Evolutionary conservation across 64 coral and sea anemone genomes (phyloP).

Genomic region (Actinia equina): DNA sequence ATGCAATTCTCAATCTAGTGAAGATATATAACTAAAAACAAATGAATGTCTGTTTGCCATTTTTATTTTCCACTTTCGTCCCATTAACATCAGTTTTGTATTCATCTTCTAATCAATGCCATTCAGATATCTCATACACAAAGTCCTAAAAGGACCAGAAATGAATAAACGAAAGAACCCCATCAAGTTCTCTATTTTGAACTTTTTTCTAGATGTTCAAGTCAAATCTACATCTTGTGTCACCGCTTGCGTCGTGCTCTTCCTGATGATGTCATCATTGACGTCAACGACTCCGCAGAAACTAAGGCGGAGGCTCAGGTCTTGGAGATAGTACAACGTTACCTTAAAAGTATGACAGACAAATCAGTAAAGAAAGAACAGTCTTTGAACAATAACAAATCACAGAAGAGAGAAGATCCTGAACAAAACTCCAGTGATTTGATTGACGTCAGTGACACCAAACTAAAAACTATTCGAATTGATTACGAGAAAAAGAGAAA

Average conservation of each 20-base stretch:
- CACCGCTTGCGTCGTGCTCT: neutral
- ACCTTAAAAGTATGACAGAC: neutral
- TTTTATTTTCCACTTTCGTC: too few species aligned
- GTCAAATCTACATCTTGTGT: neutral
- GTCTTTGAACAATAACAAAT: neutral
- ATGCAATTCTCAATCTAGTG: too few species aligned
- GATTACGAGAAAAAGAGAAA: neutral
- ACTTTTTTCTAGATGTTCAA: neutral
- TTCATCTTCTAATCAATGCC: too few species aligned
- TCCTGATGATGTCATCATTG: constrained; percentile 14
- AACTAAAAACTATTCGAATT: neutral
- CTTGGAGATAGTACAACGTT: neutral
- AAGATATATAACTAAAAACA: too few species aligned
- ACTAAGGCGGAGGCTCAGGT: neutral
- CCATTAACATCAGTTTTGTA: too few species aligned
- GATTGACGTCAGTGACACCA: neutral
- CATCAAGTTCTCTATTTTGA: neutral
- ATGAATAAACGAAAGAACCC: too few species aligned
- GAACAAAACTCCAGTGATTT: neutral
- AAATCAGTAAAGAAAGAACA: neutral
- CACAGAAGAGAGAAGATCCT: neutral
- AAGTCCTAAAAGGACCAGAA: too few species aligned
- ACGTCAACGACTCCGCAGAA: neutral
- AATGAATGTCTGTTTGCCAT: too few species aligned
- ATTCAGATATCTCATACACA: too few species aligned